These are phyloP conservation scores for Pseudobourletiella spinata DNA, from an alignment of 1,140 invertebrate species.

Conservation along the genomic window DNA sequence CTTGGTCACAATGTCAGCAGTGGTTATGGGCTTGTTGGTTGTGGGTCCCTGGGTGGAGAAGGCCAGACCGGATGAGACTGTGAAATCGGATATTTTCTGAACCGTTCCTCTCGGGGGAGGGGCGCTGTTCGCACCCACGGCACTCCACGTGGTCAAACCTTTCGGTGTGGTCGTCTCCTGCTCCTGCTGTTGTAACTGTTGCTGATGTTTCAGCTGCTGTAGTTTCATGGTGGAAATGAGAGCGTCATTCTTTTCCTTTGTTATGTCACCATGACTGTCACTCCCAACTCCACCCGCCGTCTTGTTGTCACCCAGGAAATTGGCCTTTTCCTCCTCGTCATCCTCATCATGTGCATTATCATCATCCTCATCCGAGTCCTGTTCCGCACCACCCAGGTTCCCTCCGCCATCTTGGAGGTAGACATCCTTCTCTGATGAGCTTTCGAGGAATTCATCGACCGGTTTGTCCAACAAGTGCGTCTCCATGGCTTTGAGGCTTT, in stretches of 20 bases:
- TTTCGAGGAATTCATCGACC: slow-evolving; percentile 24
- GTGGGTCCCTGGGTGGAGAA: slow-evolving; percentile 25
- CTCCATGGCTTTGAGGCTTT: slow-evolving; percentile 28
- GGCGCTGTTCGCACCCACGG: slow-evolving; percentile 15
- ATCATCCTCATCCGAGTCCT: slow-evolving; percentile 11
- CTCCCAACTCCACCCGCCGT: background rate
- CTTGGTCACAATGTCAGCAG: slow-evolving; percentile 4
- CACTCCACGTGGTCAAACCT: slow-evolving; percentile 35
- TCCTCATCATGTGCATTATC: slow-evolving; percentile 9
- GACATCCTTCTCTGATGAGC: slow-evolving; percentile 34
- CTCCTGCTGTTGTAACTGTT: background rate
- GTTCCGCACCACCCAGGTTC: background rate
- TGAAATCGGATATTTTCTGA: slow-evolving; percentile 29
- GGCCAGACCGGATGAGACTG: slow-evolving; percentile 22
- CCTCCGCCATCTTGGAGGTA: slow-evolving; percentile 15
- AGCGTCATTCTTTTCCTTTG: background rate
- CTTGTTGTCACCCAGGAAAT: background rate
- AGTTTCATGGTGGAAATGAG: background rate
- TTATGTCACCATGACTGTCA: background rate
- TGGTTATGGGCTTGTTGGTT: background rate
- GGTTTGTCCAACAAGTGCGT: slow-evolving; percentile 23
- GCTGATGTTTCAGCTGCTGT: background rate
- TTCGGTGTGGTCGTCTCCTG: slow-evolving; percentile 30
- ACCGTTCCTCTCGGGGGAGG: slow-evolving; percentile 14
- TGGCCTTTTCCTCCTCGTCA: background rate